phyloP scores from a whole-genome alignment of 2,888 invertebrate genomes.

The Aromia moschata region DNA sequence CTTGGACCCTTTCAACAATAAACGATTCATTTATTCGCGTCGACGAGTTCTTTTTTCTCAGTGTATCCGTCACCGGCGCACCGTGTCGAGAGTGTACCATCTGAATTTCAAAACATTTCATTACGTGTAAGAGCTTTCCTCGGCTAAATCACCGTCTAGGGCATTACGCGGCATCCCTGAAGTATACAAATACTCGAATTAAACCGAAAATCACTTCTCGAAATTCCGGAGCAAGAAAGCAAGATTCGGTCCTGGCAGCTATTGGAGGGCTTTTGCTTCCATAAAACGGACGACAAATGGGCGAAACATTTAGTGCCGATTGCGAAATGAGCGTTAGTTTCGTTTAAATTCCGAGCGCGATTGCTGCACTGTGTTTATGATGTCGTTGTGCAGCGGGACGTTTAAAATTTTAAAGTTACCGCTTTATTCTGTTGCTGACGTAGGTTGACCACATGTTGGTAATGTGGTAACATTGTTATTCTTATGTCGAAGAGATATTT shows the following conservation, averaged over 20 bases:
- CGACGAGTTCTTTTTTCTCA: too few species aligned
- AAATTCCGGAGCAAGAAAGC: slow-evolving; percentile 14
- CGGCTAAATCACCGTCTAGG: slow-evolving; percentile 40
- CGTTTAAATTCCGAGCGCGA: slow-evolving; percentile 22
- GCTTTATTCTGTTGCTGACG: too few species aligned
- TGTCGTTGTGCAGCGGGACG: too few species aligned
- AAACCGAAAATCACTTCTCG: slow-evolving; percentile 46
- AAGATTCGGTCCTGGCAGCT: slow-evolving; percentile 10
- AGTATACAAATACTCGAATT: slow-evolving; percentile 56
- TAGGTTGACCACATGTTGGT: too few species aligned
- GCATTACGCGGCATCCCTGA: slow-evolving; percentile 36
- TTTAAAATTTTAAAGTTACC: too few species aligned
- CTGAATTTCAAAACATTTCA: slow-evolving; percentile 63
- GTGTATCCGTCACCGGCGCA: slow-evolving; percentile 46
- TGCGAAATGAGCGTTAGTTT: slow-evolving; percentile 22
- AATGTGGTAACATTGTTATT: too few species aligned
- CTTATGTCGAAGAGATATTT: too few species aligned
- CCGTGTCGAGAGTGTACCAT: slow-evolving; percentile 42
- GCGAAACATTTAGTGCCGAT: slow-evolving; percentile 7
- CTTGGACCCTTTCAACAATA: too few species aligned
- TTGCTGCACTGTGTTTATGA: slow-evolving; percentile 13
- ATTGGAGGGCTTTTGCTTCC: slow-evolving; percentile 8
- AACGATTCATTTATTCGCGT: too few species aligned
- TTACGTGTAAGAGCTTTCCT: slow-evolving; percentile 59
- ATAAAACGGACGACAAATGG: slow-evolving; percentile 24